Evolutionary conservation across 2,113 vertebrate genomes (phyloP), one percentile per base, ranked within the genome.

Genomic region (Mionectes macconnelli): DNA sequence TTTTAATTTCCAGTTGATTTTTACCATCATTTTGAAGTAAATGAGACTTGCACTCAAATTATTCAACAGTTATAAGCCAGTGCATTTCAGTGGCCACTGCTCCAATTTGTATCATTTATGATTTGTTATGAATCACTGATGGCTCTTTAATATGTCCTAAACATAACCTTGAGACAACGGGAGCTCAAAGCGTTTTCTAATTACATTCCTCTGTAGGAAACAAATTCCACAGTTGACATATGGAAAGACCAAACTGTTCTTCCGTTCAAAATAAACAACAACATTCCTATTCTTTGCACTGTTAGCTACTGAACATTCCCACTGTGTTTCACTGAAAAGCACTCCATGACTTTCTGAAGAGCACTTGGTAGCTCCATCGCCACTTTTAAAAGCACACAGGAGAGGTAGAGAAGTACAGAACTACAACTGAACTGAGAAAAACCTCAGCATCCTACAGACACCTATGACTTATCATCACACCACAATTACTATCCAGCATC

Each of bases 101-200:
- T 87, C 9, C 45, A 74, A 66, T 91, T 24, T 80, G 9, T 37
- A 31, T 28, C 77, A 47, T 40, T 68, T 69, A 37, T 49, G 80
- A 23, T 74, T 95, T 44, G 33, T 77, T 94, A 73, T 47, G 50
- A 93, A 77, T 68, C 77, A n/a, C 63, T 74, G 49, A 80, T 76
- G 30, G 14, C 63, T 92, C 50, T 47, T 94, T 73, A 89, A 39
- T 66, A 33, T n/a, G 52, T 91, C 88, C 89, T 87, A 49, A 97
- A 87, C 47, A 55, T 70, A 96, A 96, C 82, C 80, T 94, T 94
- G 94, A 96, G 77, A 92, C 24, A 96, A 93, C 4, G 0, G 89
- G 80, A 96, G 62, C 82, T 78, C 91, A 88, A 83, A 95, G 40
- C 42, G 47, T 75, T 80, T 78, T 4, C 0, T 44, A 90, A 96